Base-by-base conservation (phyloP, 2,888 invertebrate genomes). In the Trisateles emortualis region DNA sequence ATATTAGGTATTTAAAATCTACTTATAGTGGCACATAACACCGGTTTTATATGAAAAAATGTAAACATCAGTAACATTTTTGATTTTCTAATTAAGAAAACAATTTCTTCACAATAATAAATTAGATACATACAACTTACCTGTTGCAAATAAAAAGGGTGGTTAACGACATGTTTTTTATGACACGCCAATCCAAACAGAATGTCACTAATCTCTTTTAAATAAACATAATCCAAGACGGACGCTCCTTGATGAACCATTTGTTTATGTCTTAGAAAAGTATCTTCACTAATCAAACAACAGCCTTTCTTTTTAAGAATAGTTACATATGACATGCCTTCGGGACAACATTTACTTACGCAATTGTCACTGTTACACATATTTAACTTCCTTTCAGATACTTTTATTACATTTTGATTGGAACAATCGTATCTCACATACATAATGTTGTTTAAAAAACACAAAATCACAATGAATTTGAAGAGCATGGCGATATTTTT, bases 271-370 rank as follows among this genome's bases (percentile, higher is more conserved):
- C 26, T 13, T 5, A 57, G 46, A 4, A 69, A 19, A 4, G 9
- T 19, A 4, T 69, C 68, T 13, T 54, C 29, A 8, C 54, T 55
- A 3, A 8, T 4, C 2, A 22, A 51, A 53, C 72, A 71, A 9
- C 33, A 36, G 38, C 48, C 60, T 5, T 26, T 30, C 40, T 53
- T 3, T 0, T 2, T 11, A 40, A n/a, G 47, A 3, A 51, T 16
- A 46, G 41, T 64, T 0, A 33, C 26, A 19, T 66, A 75, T 19
- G 70, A 64, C 71, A 74, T 74, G 0, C 70, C 75, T n/a, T 64
- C 33, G 0, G 80, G 78, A 30, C 85, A 86, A 55, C 86, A 86
- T 55, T 86, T 86, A 13, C 74, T 73, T 0, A 86, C 38, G 66
- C 80, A 86, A 4, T 54, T 63, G 13, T 35, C 55, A n/a, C 41